Conservation (phyloP, 2,888 invertebrate genomes). For the Stenichneumon culpator region DNA sequence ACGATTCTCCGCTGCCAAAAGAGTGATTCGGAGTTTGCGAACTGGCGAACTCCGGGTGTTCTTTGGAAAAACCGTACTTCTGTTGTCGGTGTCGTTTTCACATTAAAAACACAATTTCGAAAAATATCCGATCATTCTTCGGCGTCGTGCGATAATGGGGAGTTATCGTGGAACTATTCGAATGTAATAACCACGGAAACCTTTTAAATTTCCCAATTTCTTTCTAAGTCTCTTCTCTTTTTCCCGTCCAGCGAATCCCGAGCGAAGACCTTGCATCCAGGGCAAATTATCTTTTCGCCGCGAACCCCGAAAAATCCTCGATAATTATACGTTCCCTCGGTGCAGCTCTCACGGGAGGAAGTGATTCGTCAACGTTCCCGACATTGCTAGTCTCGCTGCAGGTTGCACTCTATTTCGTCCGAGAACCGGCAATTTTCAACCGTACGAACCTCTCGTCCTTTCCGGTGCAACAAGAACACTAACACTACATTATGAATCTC, state of each 20-base stretch:
- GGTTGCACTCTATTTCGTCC: constrained; percentile 40
- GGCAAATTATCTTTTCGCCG: constrained; percentile 56
- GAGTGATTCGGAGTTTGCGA: too few relatives aligned
- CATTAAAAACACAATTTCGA: neutral
- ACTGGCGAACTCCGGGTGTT: neutral
- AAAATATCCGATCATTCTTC: neutral
- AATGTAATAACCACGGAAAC: constrained; percentile 1
- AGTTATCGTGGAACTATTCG: neutral
- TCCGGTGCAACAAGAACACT: constrained; percentile 41
- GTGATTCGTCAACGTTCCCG: constrained; percentile 65
- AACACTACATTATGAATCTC: constrained; percentile 14
- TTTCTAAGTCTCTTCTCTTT: neutral
- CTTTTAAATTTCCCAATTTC: neutral
- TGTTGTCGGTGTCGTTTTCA: neutral
- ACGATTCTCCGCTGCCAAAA: too few relatives aligned
- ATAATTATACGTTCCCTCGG: constrained; percentile 59
- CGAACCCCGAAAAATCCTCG: constrained; percentile 55
- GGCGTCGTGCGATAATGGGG: neutral
- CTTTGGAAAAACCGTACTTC: neutral
- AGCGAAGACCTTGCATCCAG: constrained; percentile 27
- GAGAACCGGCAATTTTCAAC: constrained; percentile 61
- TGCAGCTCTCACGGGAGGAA: constrained; percentile 60
- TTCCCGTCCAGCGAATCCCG: neutral
- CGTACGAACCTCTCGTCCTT: constrained; percentile 37
- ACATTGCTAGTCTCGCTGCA: constrained; percentile 24